Evolutionary conservation across 2,797 vertebrate genomes (phyloP), one percentile per base, ranked within the genome.

Genomic region (Lacerta agilis): DNA sequence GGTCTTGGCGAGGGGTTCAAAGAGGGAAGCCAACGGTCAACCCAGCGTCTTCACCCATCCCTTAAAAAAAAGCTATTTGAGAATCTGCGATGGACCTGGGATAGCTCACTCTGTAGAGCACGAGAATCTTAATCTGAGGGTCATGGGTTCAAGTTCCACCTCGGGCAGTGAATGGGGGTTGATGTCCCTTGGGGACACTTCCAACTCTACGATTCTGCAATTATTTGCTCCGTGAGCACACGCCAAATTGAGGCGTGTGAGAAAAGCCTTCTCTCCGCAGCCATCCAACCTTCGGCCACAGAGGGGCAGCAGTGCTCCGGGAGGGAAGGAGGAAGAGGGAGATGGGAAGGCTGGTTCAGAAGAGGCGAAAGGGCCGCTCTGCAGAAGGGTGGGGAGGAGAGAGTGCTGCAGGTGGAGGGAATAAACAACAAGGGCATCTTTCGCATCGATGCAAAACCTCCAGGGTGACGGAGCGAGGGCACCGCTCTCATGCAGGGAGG

Each of bases 221-320:
- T 55, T 15, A 55, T 55, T 55, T 13, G 49, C 49, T 55, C 49
- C 13, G 0, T 15, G 49, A 55, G 49, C 49, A 55, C 49, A 55
- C 49, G 11, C 23, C 18, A 27, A 17, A 43, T 5, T 6, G 41
- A 78, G 75, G 43, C 10, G 27, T 25, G 2, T 20, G 64, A 8
- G n/a, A 29, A 38, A 38, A 23, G 17, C 15, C 77, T 9, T 2
- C 0, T 5, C 13, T 5, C 1, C 1, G 20, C 4, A 18, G n/a
- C 61, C 43, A 36, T 18, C 11, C 2, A 45, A 49, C 23, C 38
- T 71, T 29, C 36, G 76, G 20, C 87, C 87, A 80, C 82, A 5
- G 27, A 27, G 75, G 38, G 82, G 82, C 82, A 88, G 66, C 23
- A 29, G 33, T 11, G 10, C 29, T 8, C 76, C 18, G 8, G 18